phyloP scores from a whole-genome alignment of 2,113 vertebrate genomes.

The Caranx ignobilis region DNA sequence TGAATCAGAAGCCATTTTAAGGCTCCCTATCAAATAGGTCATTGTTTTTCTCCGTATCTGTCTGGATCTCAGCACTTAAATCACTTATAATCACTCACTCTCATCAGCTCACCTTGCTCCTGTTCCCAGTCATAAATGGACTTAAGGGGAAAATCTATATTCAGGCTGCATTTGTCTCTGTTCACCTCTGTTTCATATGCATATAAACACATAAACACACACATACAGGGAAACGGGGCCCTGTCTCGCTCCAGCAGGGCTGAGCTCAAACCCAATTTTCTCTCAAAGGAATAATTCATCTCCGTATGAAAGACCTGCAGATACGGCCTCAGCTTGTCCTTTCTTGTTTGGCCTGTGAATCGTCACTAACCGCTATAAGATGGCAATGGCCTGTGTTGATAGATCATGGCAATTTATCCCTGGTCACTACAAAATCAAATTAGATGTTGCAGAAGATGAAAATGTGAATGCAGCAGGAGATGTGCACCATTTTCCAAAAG shows the following conservation, averaged over 20 bases:
- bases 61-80: neutral
- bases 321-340: conserved; percentile 39
- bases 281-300: conserved; percentile 67
- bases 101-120: neutral
- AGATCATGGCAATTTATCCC: conserved; percentile 41
- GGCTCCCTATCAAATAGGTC: conserved; percentile 4
- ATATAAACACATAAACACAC: conserved; percentile 4
- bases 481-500: neutral
- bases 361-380: conserved; percentile 22
- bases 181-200: conserved; percentile 23
- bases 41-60: neutral
- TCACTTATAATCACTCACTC: neutral
- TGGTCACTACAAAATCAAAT: conserved; percentile 37
- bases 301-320: conserved; percentile 38
- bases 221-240: conserved; percentile 19
- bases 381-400: conserved; percentile 32
- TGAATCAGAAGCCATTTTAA: conserved; percentile 23
- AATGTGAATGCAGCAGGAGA: conserved; percentile 8
- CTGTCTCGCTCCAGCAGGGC: conserved; percentile 46
- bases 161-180: conserved; percentile 3
- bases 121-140: neutral
- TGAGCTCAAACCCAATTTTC: conserved; percentile 66
- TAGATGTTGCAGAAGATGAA: conserved; percentile 7
- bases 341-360: conserved; percentile 2
- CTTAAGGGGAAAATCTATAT: conserved; percentile 7